Percentiles rank a stretch among this genome's conserved stretches.
phyloP scores from a whole-genome alignment of 2,888 invertebrate species.

The Sceliomorpha sp. region DNA sequence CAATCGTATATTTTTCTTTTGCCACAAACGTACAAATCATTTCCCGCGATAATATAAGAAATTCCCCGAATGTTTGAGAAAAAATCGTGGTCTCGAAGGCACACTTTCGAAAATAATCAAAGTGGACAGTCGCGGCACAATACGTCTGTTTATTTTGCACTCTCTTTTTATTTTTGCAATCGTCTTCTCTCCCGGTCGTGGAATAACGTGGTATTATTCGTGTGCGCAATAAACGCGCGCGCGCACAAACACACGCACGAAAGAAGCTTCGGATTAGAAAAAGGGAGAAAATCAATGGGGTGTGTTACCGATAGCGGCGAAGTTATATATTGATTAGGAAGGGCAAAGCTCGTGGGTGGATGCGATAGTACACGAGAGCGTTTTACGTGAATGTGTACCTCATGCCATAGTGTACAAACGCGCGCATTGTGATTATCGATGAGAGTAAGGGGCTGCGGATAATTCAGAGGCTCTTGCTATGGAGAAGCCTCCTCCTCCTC shows the following conservation, averaged over 20 bases:
- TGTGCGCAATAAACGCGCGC: neutral
- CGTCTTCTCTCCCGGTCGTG: too few species aligned
- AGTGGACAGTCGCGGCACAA: too few species aligned
- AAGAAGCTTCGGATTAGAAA: neutral
- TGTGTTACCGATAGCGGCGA: conserved; percentile 26
- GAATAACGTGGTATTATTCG: too few species aligned
- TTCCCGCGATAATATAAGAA: too few species aligned
- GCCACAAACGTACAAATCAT: too few species aligned
- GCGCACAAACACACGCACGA: conserved; percentile 1
- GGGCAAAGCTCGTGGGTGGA: conserved; percentile 1
- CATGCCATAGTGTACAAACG: conserved; percentile 13
- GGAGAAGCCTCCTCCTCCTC: conserved; percentile 1
- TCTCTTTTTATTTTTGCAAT: too few species aligned
- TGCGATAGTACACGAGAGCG: conserved; percentile 11
- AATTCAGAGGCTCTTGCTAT: conserved; percentile 12
- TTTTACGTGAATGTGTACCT: conserved; percentile 15
- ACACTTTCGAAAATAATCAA: too few species aligned
- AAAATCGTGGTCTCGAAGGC: too few species aligned
- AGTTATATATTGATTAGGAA: conserved; percentile 28
- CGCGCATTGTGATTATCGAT: conserved; percentile 15
- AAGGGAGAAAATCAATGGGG: conserved; percentile 23
- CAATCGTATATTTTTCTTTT: too few species aligned
- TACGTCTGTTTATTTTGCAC: too few species aligned
- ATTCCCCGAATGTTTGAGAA: too few species aligned
- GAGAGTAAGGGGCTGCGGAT: conserved; percentile 15